Evolutionary conservation across 1,140 invertebrate genomes (phyloP), one percentile per base, ranked within the genome.

Genomic region (Drosophila arawakana): DNA sequence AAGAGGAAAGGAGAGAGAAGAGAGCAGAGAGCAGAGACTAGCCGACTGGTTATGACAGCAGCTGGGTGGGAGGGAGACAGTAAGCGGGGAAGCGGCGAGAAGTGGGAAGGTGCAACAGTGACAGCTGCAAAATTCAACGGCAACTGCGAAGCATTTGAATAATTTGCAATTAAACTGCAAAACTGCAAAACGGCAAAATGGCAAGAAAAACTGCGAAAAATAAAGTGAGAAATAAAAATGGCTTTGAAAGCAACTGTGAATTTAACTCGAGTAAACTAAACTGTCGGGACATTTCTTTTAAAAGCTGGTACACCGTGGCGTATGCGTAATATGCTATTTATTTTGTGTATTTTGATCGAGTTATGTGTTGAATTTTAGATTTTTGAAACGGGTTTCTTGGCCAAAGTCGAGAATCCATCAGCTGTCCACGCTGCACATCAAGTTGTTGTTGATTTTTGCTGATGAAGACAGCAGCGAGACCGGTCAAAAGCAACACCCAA

Each of bases 401-500:
- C 39, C 60, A 7, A 34, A 41, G 47, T 47, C 59, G 63, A 83
- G 66, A 73, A 79, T 88, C 83, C 77, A 88, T 88, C 83, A 88
- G 84, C 76, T 88, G 83, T 83, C 83, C 73, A 59, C 70, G 77
- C 73, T 80, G 69, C 55, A 67, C 73, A 77, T 74, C 55, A 67
- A 25, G 44, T 39, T 49, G 58, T 25, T 62, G 61, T 47, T 35
- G 18, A 67, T 47, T 76, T 78, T 75, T 62, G 79, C 68, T 79
- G 80, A 82, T 82, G 82, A 86, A 88, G 82, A 86, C 79, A 81
- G 82, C 83, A 79, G 67, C 58, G 35, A 69, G 78, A 82, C 76
- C 76, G 83, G 80, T 81, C 81, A 86, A 78, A 81, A 79, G 47
- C 83, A 88, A 86, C 83, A 86, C 83, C 83, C 83, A 86, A 86